Evolutionary conservation across 1,140 invertebrate species (phyloP).

Genomic region (Ceratitis capitata): DNA sequence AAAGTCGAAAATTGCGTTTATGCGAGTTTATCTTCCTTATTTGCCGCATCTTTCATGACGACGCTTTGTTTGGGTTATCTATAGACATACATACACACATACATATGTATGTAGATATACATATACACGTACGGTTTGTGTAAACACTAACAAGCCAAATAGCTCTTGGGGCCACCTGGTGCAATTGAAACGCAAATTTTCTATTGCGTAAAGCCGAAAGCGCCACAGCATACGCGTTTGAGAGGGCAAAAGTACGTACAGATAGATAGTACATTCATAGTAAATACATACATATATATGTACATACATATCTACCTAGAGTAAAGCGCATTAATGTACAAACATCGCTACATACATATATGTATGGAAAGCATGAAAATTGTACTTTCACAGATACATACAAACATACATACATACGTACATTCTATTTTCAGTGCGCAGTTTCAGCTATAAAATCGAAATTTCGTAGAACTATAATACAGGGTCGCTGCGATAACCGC

Average conservation of each 20-base stretch:
- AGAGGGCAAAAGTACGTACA: neutral
- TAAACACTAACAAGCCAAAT: neutral
- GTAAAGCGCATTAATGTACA: no score
- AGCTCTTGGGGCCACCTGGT: neutral
- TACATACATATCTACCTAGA: neutral
- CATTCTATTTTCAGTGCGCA: neutral
- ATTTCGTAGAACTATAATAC: no score
- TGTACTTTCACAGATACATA: neutral
- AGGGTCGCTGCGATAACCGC: no score
- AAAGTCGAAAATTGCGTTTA: neutral
- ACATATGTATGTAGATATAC: no score
- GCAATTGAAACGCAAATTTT: neutral
- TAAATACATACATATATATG: neutral
- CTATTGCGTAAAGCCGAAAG: slow-evolving; percentile 4
- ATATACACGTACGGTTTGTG: no score
- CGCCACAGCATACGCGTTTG: neutral
- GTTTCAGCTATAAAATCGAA: no score
- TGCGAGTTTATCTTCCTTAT: neutral
- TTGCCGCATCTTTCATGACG: neutral
- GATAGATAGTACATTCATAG: neutral
- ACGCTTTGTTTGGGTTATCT: neutral
- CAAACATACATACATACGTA: neutral
- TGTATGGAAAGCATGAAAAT: no score
- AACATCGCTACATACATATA: no score
- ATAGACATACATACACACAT: no score